Percentiles rank a stretch among this genome's conserved stretches.
Conservation (phyloP, 2,797 vertebrate genomes). For the Lutjanus argentimaculatus region DNA sequence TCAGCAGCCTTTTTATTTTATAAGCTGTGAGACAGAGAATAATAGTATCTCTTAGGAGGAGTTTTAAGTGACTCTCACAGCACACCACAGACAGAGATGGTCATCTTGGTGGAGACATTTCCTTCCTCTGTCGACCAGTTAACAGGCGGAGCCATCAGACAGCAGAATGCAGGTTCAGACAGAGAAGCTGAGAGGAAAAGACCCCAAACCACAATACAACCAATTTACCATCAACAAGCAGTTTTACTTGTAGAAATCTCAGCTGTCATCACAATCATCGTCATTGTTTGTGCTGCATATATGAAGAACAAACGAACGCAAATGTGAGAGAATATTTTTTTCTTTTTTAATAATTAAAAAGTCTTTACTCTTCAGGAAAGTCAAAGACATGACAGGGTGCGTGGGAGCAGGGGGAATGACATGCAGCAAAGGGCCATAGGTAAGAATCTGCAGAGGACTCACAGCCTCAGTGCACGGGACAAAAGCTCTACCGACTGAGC, state of each 20-base stretch:
- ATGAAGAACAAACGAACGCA: not conserved
- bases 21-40: slow-evolving; percentile 8
- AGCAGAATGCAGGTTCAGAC: not conserved
- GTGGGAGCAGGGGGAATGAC: too few relatives aligned
- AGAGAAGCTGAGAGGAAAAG: not conserved
- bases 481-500: too few relatives aligned
- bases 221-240: slow-evolving; percentile 6
- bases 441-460: too few relatives aligned
- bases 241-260: not conserved
- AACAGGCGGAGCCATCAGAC: slow-evolving; percentile 56
- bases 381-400: too few relatives aligned
- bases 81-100: slow-evolving; percentile 64
- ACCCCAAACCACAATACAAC: slow-evolving; percentile 10
- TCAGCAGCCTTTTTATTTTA: not conserved
- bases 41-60: slow-evolving; percentile 31
- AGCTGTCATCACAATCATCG: too few relatives aligned
- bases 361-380: too few relatives aligned
- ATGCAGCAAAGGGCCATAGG: too few relatives aligned
- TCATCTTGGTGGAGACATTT: slow-evolving; percentile 80
- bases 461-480: too few relatives aligned
- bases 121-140: slow-evolving; percentile 70
- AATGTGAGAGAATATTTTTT: not conserved
- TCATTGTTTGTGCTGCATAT: not conserved
- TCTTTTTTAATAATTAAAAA: too few relatives aligned
- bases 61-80: slow-evolving; percentile 33